Conservation (phyloP, 2,888 invertebrate genomes). For the Sesia bembeciformis region DNA sequence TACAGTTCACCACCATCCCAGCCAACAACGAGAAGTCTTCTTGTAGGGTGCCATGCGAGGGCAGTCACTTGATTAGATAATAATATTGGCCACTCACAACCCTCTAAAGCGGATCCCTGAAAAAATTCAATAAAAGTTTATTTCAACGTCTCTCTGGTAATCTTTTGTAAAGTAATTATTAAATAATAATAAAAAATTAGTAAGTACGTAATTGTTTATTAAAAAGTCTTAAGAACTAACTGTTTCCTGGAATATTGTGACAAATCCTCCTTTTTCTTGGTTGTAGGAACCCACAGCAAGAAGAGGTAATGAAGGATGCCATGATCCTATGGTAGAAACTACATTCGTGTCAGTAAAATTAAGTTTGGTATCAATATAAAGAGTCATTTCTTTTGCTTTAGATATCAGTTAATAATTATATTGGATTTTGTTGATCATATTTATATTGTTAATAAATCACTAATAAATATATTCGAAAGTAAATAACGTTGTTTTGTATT, state of each 20-base stretch:
- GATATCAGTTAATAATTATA: neutral
- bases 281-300: slow-evolving; percentile 91
- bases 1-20: slow-evolving; percentile 95
- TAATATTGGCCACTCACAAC: slow-evolving; percentile 84
- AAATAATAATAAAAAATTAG: neutral
- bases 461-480: no score
- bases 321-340: slow-evolving; percentile 86
- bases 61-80: slow-evolving; percentile 86
- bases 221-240: slow-evolving; percentile 58
- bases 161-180: no score
- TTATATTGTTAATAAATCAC: neutral
- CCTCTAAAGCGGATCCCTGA: slow-evolving; percentile 83
- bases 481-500: no score
- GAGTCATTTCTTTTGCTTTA: slow-evolving; percentile 74
- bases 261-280: slow-evolving; percentile 91
- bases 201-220: neutral
- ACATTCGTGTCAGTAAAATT: slow-evolving; percentile 82
- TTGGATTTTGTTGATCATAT: neutral
- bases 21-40: slow-evolving; percentile 86
- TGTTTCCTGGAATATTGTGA: slow-evolving; percentile 90
- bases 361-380: slow-evolving; percentile 90
- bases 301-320: slow-evolving; percentile 87
- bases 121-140: slow-evolving; percentile 6
- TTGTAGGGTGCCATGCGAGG: slow-evolving; percentile 91
- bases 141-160: neutral